Evolutionary conservation across 2,113 vertebrate species (phyloP).

Genomic region (Progne subis): DNA sequence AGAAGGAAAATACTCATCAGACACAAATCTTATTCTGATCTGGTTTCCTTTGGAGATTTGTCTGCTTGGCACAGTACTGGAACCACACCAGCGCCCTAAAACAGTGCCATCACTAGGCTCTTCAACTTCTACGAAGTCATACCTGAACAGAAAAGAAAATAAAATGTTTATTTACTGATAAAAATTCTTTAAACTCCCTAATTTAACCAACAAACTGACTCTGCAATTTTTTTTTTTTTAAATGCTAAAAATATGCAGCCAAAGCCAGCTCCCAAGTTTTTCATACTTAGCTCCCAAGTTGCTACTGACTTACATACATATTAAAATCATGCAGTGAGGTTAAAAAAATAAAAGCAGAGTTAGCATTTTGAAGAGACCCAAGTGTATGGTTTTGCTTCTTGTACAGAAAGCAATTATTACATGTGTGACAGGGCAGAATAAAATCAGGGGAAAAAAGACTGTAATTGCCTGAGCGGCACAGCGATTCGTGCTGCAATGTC

Average conservation of each 20-base stretch:
- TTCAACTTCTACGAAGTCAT: constrained; percentile 96
- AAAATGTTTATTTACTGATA: not conserved
- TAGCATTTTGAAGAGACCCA: constrained; percentile 23
- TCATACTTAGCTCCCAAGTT: not conserved
- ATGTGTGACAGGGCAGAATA: not conserved
- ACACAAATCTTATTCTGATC: constrained; percentile 91
- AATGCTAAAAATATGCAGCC: not conserved
- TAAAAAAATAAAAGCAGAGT: constrained; percentile 19
- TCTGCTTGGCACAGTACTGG: constrained; percentile 78
- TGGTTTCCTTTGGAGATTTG: constrained; percentile 91
- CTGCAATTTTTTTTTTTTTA: not conserved
- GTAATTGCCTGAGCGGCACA: not conserved
- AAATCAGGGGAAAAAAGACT: not conserved
- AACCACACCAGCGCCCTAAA: constrained; percentile 96
- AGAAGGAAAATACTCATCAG: constrained; percentile 95
- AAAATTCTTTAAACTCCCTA: not conserved
- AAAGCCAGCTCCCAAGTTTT: not conserved
- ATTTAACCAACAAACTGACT: not conserved
- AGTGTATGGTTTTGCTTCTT: not conserved
- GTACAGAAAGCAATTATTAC: not conserved
- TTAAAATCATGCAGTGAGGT: not conserved
- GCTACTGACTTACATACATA: constrained; percentile 4
- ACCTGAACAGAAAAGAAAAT: constrained; percentile 77
- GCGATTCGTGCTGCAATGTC: not conserved
- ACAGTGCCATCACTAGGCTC: constrained; percentile 86